Evolutionary conservation across 2,113 vertebrate genomes (phyloP).

Genomic region (Diadophis punctatus): DNA sequence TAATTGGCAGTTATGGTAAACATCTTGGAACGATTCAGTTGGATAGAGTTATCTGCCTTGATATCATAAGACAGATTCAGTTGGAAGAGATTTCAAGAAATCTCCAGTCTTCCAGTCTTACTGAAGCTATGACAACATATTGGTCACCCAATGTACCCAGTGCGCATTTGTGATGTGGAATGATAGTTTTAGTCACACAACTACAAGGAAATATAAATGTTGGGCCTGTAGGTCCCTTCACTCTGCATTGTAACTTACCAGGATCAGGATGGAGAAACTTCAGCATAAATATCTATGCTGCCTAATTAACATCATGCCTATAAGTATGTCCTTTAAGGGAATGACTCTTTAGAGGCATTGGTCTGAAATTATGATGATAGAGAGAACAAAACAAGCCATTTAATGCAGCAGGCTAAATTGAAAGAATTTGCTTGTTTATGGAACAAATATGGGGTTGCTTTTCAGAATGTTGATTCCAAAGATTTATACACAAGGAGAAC

Average conservation of each 20-base stretch:
- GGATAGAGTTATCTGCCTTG: neutral
- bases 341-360: neutral
- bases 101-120: neutral
- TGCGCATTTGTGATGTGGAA: neutral
- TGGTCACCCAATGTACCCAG: neutral
- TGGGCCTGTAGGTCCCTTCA: neutral
- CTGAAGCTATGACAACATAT: neutral
- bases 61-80: neutral
- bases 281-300: neutral
- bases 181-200: neutral
- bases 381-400: neutral
- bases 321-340: neutral
- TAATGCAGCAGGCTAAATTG: neutral
- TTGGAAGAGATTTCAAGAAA: neutral
- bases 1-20: neutral
- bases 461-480: slow-evolving; percentile 20
- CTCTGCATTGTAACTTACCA: neutral
- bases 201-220: neutral
- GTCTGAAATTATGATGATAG: neutral
- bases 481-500: neutral
- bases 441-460: neutral
- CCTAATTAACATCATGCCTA: neutral
- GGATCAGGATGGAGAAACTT: neutral
- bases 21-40: neutral
- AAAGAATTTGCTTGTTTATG: neutral